phyloP scores from a whole-genome alignment of 1,140 invertebrate genomes.

The Cyclina sinensis region DNA sequence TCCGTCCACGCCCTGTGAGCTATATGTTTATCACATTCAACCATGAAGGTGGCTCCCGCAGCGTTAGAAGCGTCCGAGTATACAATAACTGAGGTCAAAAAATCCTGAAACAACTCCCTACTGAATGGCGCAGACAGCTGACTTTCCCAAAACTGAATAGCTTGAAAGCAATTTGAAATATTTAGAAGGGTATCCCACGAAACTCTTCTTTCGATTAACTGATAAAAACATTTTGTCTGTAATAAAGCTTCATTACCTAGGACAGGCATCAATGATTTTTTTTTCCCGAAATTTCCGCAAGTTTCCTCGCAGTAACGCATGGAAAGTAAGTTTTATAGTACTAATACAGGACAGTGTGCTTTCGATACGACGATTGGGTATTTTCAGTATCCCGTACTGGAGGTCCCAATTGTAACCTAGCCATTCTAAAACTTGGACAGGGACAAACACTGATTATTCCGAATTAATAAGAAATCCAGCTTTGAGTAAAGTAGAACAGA shows the following conservation, averaged over 20 bases:
- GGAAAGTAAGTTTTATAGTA: background rate
- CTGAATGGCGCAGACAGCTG: background rate
- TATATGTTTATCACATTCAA: constrained; percentile 9
- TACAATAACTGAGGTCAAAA: background rate
- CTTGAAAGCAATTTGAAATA: background rate
- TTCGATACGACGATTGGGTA: background rate
- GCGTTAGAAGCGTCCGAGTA: constrained; percentile 31
- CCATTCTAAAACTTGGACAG: constrained; percentile 7
- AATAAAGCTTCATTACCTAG: constrained; percentile 6
- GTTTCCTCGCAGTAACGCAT: background rate
- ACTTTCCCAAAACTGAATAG: constrained; percentile 24
- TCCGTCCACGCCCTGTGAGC: constrained; percentile 53
- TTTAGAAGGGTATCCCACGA: constrained; percentile 29
- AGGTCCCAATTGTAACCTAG: constrained; percentile 39
- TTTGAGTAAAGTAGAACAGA: background rate
- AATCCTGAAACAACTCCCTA: constrained; percentile 5
- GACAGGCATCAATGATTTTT: constrained; percentile 48
- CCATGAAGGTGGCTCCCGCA: constrained; percentile 43
- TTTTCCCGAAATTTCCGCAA: constrained; percentile 46
- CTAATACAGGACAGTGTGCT: constrained; percentile 5
- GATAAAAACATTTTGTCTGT: constrained; percentile 33
- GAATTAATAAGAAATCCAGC: constrained; percentile 55
- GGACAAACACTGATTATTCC: constrained; percentile 50
- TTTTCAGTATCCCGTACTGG: background rate
- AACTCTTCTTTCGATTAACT: background rate